These are phyloP conservation scores for Glomeris maerens DNA, from an alignment of 1,140 invertebrate genomes.

Conservation along the genomic window DNA sequence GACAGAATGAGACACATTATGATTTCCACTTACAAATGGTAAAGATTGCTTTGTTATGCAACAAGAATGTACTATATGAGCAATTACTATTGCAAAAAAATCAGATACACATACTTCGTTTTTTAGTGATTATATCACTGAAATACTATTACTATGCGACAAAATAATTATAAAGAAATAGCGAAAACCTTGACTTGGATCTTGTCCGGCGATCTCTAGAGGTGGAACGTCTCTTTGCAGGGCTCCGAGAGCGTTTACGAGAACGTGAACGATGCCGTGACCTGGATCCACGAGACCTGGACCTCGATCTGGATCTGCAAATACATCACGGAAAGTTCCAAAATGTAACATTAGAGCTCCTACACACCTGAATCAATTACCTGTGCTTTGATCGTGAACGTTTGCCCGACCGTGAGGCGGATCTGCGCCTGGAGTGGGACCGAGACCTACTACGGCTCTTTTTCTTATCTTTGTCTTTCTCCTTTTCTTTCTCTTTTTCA, in stretches of 20 bases:
- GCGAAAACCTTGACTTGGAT: constrained; percentile 6
- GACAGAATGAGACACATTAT: too few relatives aligned
- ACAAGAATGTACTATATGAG: too few relatives aligned
- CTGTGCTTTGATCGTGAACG: not conserved
- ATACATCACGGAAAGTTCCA: not conserved
- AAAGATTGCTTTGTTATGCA: too few relatives aligned
- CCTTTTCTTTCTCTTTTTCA: constrained; percentile 20
- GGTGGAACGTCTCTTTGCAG: constrained; percentile 34
- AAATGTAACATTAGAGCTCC: not conserved
- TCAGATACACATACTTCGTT: too few relatives aligned
- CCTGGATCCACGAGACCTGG: constrained; percentile 9
- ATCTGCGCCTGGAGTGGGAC: constrained; percentile 12
- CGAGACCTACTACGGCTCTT: constrained; percentile 34
- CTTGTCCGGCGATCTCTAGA: constrained; percentile 23
- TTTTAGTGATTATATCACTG: too few relatives aligned
- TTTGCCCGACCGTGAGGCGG: constrained; percentile 15
- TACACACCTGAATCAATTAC: not conserved
- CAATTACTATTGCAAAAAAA: too few relatives aligned
- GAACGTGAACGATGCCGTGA: constrained; percentile 7
- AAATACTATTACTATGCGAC: too few relatives aligned
- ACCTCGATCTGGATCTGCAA: constrained; percentile 18
- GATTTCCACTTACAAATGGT: too few relatives aligned
- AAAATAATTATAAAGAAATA: too few relatives aligned
- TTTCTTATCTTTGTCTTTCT: constrained; percentile 32
- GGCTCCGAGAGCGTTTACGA: constrained; percentile 17